Base-by-base conservation (phyloP, 64 coral and sea anemone genomes). In the Cladopsammia gracilis region DNA sequence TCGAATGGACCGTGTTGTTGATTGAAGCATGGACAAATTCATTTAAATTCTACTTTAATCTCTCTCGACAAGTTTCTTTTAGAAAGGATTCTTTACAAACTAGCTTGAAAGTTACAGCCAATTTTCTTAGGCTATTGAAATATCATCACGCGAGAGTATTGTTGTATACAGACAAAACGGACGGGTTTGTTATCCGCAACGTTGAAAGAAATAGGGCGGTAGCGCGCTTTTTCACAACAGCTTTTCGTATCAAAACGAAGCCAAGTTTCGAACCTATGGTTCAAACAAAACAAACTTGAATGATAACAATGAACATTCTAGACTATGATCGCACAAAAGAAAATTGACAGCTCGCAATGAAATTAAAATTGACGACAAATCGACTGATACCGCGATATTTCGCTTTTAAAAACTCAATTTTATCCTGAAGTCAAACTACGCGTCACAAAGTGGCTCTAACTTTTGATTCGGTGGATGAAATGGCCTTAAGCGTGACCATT, bases 1-100 rank as follows among this genome's bases (percentile, higher is more conserved):
- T 68, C 6, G 44, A 84, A 84, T 52, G 10, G 26, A 34, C 44
- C 4, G 44, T 49, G 44, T 65, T 84, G 80, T 84, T 84, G 61
- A 84, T 43, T 64, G 10, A 68, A 84, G 7, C 80, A 64, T 9
- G 9, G 42, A 12, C 10, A 80, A 80, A 59, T 61, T 60, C 77
- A 80, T 16, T 68, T 84, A 47, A 84, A 84, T 62, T 45, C n/a
- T 66, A 68, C 45, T 67, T 49, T 48, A 68, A 67, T 84, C 19
- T 84, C 62, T 84, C 62, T 84, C 18, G 46, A 84, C 3, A 10
- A 52, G 61, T 64, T 64, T 64, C 61, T 14, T 64, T 64, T 64
- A 64, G 61, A 64, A 64, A 64, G 14, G 4, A 48, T 8, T 3
- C 3, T 25, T 25, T 69, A 22, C 3, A 50, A 48, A 19, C 14